Evolutionary conservation across 2,113 vertebrate species (phyloP).

Genomic region (Paramormyrops kingsleyae): DNA sequence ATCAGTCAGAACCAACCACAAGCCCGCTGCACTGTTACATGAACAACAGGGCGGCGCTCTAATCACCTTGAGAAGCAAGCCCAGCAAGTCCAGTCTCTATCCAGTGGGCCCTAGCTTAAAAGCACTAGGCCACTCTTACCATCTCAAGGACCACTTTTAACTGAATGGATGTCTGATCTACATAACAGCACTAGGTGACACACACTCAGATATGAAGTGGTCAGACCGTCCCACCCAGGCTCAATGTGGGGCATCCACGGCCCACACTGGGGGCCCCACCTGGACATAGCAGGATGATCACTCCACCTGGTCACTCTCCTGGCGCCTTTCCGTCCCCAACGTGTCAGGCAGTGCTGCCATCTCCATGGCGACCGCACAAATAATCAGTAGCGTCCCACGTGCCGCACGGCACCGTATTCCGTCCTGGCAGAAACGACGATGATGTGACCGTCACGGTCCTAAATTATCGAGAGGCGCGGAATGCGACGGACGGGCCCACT

Average conservation of each 20-base stretch:
- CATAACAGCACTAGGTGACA: neutral
- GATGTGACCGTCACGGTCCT: neutral
- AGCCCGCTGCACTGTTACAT: neutral
- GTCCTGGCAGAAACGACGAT: neutral
- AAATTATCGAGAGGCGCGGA: neutral
- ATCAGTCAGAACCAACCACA: neutral
- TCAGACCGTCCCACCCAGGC: neutral
- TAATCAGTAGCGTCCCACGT: slow-evolving; percentile 10
- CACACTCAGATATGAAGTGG: neutral
- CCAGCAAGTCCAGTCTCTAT: neutral
- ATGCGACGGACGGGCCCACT: neutral
- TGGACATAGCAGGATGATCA: neutral
- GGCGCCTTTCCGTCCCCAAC: neutral
- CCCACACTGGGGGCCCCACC: neutral
- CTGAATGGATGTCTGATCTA: neutral
- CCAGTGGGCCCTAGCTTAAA: neutral
- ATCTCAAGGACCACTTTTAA: neutral
- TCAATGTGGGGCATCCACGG: neutral
- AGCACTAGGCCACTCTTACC: neutral
- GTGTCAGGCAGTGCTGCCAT: neutral
- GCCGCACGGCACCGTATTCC: neutral
- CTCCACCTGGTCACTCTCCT: neutral
- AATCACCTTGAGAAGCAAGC: neutral
- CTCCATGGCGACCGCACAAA: slow-evolving; percentile 29
- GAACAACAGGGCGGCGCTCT: neutral